phyloP scores from a whole-genome alignment of 64 coral and sea anemone species.

The Stylophora pistillata region DNA sequence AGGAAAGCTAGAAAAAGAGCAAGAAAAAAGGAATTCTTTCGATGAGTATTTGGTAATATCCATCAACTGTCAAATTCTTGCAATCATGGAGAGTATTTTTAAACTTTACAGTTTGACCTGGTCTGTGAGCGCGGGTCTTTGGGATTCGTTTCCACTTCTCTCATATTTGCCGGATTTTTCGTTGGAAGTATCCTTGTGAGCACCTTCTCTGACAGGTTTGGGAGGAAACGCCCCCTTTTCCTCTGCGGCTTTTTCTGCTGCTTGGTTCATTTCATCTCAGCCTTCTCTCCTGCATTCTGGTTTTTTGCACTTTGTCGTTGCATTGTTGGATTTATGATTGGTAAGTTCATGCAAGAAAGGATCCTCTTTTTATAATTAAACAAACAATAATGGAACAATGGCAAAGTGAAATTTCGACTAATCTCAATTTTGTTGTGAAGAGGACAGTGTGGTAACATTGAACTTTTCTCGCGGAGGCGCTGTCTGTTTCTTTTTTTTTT shows the following conservation, averaged over 20 bases:
- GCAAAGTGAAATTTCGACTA: no score
- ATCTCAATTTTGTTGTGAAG: no score
- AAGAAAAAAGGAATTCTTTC: no score
- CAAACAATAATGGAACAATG: not conserved
- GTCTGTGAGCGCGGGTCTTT: constrained; percentile 54
- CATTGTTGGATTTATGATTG: constrained; percentile 45
- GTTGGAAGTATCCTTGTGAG: constrained; percentile 31
- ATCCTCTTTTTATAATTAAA: not conserved
- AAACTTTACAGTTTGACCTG: constrained; percentile 52
- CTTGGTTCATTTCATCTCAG: constrained; percentile 29
- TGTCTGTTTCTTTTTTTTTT: no score
- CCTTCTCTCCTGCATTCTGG: constrained; percentile 59
- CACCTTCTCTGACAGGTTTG: constrained; percentile 55
- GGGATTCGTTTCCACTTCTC: constrained; percentile 35
- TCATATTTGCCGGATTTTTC: constrained; percentile 51
- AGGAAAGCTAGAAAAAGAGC: no score
- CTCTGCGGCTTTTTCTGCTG: constrained; percentile 19
- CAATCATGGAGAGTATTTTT: not conserved
- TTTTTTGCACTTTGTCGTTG: constrained; percentile 68
- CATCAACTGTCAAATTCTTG: not conserved
- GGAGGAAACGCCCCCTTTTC: constrained; percentile 54
- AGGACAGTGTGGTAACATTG: no score
- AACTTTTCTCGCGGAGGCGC: no score
- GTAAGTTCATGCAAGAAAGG: not conserved
- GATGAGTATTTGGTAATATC: no score